Evolutionary conservation across 2,888 invertebrate genomes (phyloP).

Genomic region (Tetanocera ferruginea): DNA sequence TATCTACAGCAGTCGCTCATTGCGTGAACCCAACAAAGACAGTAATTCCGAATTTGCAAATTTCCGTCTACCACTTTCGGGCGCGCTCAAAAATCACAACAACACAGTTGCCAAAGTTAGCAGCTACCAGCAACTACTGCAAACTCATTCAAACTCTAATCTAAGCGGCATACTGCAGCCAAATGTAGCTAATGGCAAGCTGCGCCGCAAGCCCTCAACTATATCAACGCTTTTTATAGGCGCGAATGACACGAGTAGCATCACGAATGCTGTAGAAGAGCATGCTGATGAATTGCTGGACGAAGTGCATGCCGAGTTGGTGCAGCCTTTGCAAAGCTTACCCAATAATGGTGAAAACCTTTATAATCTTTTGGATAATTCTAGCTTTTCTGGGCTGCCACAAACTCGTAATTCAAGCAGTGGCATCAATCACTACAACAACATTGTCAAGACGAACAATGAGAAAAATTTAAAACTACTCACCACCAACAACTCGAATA

Average conservation of each 20-base stretch:
- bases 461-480: slow-evolving; percentile 61
- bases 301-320: not conserved
- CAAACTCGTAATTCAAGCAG: slow-evolving; percentile 49
- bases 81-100: slow-evolving; percentile 58
- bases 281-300: slow-evolving; percentile 24
- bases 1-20: slow-evolving; percentile 59
- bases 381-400: not conserved
- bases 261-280: slow-evolving; percentile 22
- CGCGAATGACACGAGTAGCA: slow-evolving; percentile 27
- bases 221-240: slow-evolving; percentile 57
- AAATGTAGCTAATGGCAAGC: slow-evolving; percentile 45
- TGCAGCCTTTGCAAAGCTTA: not conserved
- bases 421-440: slow-evolving; percentile 55
- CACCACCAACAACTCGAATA: too few species aligned
- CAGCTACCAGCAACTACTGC: slow-evolving; percentile 46
- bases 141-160: slow-evolving; percentile 62
- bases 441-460: slow-evolving; percentile 61
- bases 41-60: slow-evolving; percentile 60
- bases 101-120: slow-evolving; percentile 42
- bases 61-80: slow-evolving; percentile 62
- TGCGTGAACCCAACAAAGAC: slow-evolving; percentile 50
- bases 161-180: slow-evolving; percentile 59
- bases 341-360: not conserved
- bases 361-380: not conserved
- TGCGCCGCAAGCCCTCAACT: slow-evolving; percentile 56